Percentiles rank a stretch among this genome's conserved stretches.
These are phyloP conservation scores for Clitarchus hookeri DNA, from an alignment of 2,888 invertebrate genomes.

Conservation along the genomic window DNA sequence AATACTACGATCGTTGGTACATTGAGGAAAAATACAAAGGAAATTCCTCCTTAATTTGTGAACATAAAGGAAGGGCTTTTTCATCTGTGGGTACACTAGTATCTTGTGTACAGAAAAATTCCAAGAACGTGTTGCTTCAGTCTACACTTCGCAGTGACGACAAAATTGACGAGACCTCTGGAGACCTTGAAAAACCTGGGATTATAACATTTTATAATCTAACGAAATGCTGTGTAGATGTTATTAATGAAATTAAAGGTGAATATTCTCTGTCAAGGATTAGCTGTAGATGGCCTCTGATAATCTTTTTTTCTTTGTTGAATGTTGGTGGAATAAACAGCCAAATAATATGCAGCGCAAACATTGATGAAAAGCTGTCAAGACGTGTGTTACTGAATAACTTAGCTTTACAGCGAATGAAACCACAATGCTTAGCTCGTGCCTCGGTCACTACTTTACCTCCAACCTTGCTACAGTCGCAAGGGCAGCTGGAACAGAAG, in stretches of 20 bases:
- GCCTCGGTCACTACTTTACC: not conserved
- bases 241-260: not conserved
- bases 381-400: not conserved
- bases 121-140: not conserved
- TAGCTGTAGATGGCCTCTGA: not conserved
- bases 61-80: not conserved
- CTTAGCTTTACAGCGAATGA: not conserved
- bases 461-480: not conserved
- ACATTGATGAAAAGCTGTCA: not conserved
- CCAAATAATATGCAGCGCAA: not conserved
- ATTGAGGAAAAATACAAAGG: not conserved
- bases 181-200: not conserved
- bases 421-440: not conserved
- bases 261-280: not conserved
- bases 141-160: not conserved
- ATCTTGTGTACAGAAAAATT: not conserved
- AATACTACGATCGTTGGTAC: conserved; percentile 3
- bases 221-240: not conserved
- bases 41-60: not conserved
- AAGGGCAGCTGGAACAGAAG: not conserved
- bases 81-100: not conserved
- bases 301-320: not conserved
- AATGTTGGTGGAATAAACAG: not conserved
- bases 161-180: not conserved
- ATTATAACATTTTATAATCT: too few species aligned